These are phyloP conservation scores for Cynocephalus volans DNA, from an alignment of 2,113 vertebrate species.

Conservation along the genomic window DNA sequence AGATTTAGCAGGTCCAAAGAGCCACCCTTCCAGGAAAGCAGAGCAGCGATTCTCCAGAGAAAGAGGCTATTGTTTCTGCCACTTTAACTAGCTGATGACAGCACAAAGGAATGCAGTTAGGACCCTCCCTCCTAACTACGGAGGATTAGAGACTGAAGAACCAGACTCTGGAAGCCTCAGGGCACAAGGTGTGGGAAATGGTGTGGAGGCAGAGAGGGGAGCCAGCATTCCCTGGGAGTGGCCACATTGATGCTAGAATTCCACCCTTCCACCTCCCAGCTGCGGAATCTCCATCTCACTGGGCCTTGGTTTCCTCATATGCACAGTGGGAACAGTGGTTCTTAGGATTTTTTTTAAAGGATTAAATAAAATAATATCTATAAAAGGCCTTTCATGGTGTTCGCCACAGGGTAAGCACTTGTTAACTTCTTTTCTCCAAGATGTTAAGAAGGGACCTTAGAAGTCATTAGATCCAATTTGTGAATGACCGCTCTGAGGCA, in stretches of 20 bases:
- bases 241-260: background rate
- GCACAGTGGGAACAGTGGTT: background rate
- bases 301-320: background rate
- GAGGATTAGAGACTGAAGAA: conserved; percentile 67
- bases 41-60: conserved; percentile 54
- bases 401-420: background rate
- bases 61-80: conserved; percentile 77
- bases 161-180: conserved; percentile 40
- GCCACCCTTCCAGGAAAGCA: conserved; percentile 66
- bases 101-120: conserved; percentile 70
- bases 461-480: background rate
- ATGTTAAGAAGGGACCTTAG: background rate
- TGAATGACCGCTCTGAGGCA: background rate
- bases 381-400: background rate
- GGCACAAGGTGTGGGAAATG: conserved; percentile 64
- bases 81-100: conserved; percentile 73
- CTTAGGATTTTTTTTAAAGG: background rate
- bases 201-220: background rate
- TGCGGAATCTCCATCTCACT: background rate
- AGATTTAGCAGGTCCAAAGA: conserved; percentile 47
- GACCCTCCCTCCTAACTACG: conserved; percentile 57
- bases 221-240: background rate
- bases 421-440: conserved; percentile 6
- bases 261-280: background rate
- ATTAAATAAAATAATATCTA: conserved; percentile 38